Evolutionary conservation across 35 echinoderm and acorn worm genomes (phyloP), one percentile per base, ranked within the genome.

Genomic region (Patiria miniata): DNA sequence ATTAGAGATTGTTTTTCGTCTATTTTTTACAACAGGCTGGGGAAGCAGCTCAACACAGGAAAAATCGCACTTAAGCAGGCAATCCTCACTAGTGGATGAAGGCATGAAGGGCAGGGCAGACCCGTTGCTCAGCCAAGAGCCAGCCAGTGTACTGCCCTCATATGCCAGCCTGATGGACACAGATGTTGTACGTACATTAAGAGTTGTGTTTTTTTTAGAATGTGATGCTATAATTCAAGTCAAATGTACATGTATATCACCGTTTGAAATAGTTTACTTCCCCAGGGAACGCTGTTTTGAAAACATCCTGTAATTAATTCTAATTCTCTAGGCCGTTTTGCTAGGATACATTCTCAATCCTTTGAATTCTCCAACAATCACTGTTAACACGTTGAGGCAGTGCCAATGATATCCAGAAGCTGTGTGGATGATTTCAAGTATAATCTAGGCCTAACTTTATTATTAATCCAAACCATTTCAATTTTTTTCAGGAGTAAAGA

Each of bases 61-160:
- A 3, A 17, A 38, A 52, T 28, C 51, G 19, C 82, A 36, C 5
- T 58, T 58, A 38, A 37, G 28, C 5, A 14, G 82, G 29, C 80
- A 84, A 38, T 59, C 36, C 23, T 80, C 86, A 2, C 52, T 85
- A 29, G 79, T 87, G 61, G 78, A 82, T 51, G 91, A 93, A 5
- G 92, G 89, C 16, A 90, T 97, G 91, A 97, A 93, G 68, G 95
- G 95, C 36, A 83, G 81, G 33, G 91, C 95, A 44, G 91, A 93
- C 81, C 91, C 91, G 22, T 59, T 97, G 18, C 91, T 93, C 16
- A 93, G 91, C 57, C 91, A 97, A 77, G 95, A 97, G 28, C 95
- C 95, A 34, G 82, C 79, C 38, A 97, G 91, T 87, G 95, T 97
- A 7, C 91, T 92, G 39, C 91, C 91, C 8, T 89, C 87, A 36